These are phyloP conservation scores for Anoplius nigerrimus DNA, from an alignment of 2,888 invertebrate species.

Conservation along the genomic window DNA sequence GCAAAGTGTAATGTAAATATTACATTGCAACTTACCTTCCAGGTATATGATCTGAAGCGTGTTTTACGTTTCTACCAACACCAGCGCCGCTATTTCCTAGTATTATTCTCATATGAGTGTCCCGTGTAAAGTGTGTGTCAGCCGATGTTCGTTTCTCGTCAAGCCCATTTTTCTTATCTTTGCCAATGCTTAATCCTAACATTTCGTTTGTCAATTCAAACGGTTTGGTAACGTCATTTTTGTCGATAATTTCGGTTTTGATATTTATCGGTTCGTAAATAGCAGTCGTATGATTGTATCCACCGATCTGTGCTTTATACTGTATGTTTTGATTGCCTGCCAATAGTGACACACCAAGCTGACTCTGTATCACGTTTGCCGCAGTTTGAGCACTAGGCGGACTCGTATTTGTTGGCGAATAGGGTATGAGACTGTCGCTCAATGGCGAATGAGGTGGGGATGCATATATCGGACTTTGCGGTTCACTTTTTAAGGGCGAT, in stretches of 20 bases:
- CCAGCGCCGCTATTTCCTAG: constrained; percentile 79
- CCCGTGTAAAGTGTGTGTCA: constrained; percentile 91
- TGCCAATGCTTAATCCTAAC: constrained; percentile 67
- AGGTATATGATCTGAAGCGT: constrained; percentile 63
- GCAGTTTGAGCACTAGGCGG: constrained; percentile 73
- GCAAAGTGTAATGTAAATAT: constrained; percentile 20
- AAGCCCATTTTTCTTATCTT: constrained; percentile 66
- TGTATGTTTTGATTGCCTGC: constrained; percentile 69
- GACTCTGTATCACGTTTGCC: constrained; percentile 72
- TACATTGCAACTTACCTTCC: constrained; percentile 57
- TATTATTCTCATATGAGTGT: constrained; percentile 94
- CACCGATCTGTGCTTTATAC: constrained; percentile 65
- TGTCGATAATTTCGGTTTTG: constrained; percentile 69
- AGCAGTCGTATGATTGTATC: constrained; percentile 67
- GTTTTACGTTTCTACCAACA: constrained; percentile 71
- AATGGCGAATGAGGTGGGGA: constrained; percentile 86
- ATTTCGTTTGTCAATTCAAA: constrained; percentile 73
- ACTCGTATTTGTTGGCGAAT: constrained; percentile 72
- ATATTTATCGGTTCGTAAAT: constrained; percentile 73
- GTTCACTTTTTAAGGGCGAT: constrained; percentile 80
- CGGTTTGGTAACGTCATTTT: constrained; percentile 64
- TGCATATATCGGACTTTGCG: constrained; percentile 86
- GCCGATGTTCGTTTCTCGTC: constrained; percentile 76
- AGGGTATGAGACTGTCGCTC: constrained; percentile 78
- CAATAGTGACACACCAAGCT: constrained; percentile 70